Base-by-base conservation (phyloP, 2,797 vertebrate species). In the Xenentodon cancila region DNA sequence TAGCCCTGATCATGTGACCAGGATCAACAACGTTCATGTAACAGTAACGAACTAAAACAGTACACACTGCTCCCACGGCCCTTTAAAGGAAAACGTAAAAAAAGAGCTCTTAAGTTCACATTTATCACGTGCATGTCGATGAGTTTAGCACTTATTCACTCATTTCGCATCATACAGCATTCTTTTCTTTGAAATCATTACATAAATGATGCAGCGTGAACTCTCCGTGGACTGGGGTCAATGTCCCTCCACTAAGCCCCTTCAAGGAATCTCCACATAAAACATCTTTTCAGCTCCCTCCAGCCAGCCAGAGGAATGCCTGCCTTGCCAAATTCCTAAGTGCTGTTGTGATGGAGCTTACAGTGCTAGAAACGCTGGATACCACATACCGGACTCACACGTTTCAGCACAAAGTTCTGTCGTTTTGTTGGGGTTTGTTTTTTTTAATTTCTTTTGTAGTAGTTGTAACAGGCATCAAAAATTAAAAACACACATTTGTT, bases 291-390 rank as follows among this genome's bases (percentile, higher is more conserved):
- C 80, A 74, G 77, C 76, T 81, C 80, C 79, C 77, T 67, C 64
- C 59, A 63, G 67, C 78, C 79, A 69, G 74, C 73, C 49, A 53
- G 77, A 84, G 79, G 82, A 85, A 88, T 80, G 69, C 81, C 82
- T 83, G 79, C 61, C 53, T 61, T 78, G 89, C 84, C 89, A 92
- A 89, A 91, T 92, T 90, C 88, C 91, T 90, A 54, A 51, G 62
- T 16, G 47, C 78, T 91, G 84, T 90, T 90, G 91, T 87, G 89
- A 21, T 90, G 84, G 84, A 75, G 75, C 82, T 91, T 68, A 75
- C 71, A 82, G 80, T 59, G 75, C 60, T 60, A 53, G 79, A 81
- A 88, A 84, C 82, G 77, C 79, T 60, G 80, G 79, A 64, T 71
- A 82, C 72, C 62, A 77, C 85, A 91, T 89, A 91, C 84, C 88